Evolutionary conservation across 2,888 invertebrate genomes (phyloP).

Genomic region (Drosophila atripex): DNA sequence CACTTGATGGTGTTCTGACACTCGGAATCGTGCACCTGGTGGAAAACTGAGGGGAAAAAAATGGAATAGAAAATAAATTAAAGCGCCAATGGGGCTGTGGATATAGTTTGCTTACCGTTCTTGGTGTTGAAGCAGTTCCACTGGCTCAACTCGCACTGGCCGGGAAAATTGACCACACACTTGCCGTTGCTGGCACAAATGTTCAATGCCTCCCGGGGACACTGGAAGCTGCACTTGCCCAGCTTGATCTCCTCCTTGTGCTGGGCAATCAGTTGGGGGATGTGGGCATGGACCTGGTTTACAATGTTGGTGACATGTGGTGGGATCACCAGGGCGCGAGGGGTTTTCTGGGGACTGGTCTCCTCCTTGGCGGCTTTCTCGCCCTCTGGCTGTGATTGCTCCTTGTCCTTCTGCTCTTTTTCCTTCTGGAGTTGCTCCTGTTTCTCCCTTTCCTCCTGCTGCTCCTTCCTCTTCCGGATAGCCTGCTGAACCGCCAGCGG

Average conservation of each 20-base stretch:
- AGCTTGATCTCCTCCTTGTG: constrained; percentile 53
- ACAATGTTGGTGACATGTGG: constrained; percentile 21
- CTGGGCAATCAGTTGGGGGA: constrained; percentile 50
- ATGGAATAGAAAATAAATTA: constrained; percentile 1
- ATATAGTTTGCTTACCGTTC: constrained; percentile 53
- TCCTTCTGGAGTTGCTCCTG: constrained; percentile 20
- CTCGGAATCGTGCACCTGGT: constrained; percentile 66
- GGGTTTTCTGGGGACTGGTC: background rate
- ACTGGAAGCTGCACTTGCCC: constrained; percentile 66
- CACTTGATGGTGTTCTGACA: constrained; percentile 58
- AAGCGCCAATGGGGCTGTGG: background rate
- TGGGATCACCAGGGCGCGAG: constrained; percentile 36
- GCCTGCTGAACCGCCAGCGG: constrained; percentile 62
- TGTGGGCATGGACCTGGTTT: constrained; percentile 41
- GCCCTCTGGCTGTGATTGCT: background rate
- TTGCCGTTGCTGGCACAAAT: constrained; percentile 68
- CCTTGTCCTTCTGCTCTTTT: background rate
- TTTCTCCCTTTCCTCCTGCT: constrained; percentile 25
- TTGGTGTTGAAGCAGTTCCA: constrained; percentile 74
- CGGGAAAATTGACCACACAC: constrained; percentile 65
- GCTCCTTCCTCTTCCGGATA: constrained; percentile 48
- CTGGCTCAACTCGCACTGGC: constrained; percentile 65
- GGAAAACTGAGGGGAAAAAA: constrained; percentile 53
- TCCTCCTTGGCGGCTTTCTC: background rate
- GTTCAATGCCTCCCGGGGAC: constrained; percentile 54